Conservation (phyloP, 2,113 vertebrate genomes). For the Poicephalus gulielmi region DNA sequence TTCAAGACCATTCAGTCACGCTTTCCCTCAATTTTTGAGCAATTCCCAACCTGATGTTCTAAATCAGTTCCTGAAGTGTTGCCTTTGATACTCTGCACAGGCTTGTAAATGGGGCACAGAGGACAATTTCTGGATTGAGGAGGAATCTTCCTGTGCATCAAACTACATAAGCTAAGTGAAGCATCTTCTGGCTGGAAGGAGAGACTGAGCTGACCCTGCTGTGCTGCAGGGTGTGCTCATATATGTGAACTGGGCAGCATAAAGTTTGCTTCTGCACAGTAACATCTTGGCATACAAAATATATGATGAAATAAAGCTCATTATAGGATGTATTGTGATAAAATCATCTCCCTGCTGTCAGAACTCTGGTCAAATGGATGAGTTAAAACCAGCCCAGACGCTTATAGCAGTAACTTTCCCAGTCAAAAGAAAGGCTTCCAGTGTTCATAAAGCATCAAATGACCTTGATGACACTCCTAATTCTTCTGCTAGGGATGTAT, state of each 20-base stretch:
- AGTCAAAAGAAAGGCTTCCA: background rate
- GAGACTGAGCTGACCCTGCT: background rate
- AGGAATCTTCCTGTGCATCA: accelerated
- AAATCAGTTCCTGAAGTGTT: background rate
- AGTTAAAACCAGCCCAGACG: background rate
- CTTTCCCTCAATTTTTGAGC: background rate
- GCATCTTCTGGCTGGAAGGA: background rate
- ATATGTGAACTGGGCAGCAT: accelerated
- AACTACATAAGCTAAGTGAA: background rate
- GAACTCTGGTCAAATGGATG: background rate
- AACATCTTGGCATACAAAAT: background rate
- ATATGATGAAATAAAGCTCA: background rate
- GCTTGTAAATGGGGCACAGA: background rate
- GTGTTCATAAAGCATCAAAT: background rate
- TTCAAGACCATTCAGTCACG: background rate
- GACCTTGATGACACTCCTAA: background rate
- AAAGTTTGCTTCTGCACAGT: accelerated
- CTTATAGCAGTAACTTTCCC: background rate
- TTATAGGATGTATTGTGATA: background rate
- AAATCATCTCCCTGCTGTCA: background rate
- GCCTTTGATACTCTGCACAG: background rate
- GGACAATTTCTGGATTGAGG: background rate
- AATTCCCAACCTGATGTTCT: background rate
- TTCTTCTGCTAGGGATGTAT: background rate
- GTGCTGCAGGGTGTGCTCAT: accelerated